Evolutionary conservation across 2,888 invertebrate species (phyloP), one percentile per base, ranked within the genome.

Genomic region (Drosophila anomelani): DNA sequence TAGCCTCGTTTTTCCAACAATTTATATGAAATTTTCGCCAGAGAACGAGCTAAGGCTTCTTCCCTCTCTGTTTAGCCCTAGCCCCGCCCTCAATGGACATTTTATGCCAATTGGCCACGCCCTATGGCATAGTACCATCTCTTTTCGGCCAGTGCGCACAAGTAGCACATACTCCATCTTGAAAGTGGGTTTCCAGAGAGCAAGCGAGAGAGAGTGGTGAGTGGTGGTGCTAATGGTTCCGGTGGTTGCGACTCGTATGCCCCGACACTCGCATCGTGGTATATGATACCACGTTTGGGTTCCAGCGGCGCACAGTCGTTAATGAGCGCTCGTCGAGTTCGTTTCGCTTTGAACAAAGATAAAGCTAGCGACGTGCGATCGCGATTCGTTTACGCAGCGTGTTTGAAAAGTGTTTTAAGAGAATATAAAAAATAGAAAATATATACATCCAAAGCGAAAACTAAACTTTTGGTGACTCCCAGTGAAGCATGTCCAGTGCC

Each of bases 1-100:
- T 91, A 86, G 90, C 89, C 68, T 91, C 91, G 91, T 91, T 91
- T 91, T 91, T 85, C 90, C 90, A 89, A 89, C 91, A 90, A 91
- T 91, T 91, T 90, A 84, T 81, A 80, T 82, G 85, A 85, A 84
- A 84, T 87, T 90, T 88, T 77, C 67, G 54, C 57, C 44, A 36
- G 51, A 51, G 51, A 53, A 38, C 51, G 34, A 34, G 20, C 20
- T 1, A 3, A 23, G 26, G n/a, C 44, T n/a, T 9, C 53, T 51
- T 36, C 6, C 49, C 60, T 51, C 77, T 66, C 69, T 78, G 76
- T 76, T 76, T 60, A n/a, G 47, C 29, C 29, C 39, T 46, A 41
- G 47, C 51, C 51, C n/a, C 64, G 44, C 63, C 63, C 41, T 26
- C 15, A 29, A 32, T 57, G 29, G 46, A 49, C 58, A 54, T 57